Percentiles rank a stretch among this genome's conserved stretches.
Evolutionary conservation across 2,113 vertebrate genomes (phyloP).

Genomic region (Craseonycteris thonglongyai): DNA sequence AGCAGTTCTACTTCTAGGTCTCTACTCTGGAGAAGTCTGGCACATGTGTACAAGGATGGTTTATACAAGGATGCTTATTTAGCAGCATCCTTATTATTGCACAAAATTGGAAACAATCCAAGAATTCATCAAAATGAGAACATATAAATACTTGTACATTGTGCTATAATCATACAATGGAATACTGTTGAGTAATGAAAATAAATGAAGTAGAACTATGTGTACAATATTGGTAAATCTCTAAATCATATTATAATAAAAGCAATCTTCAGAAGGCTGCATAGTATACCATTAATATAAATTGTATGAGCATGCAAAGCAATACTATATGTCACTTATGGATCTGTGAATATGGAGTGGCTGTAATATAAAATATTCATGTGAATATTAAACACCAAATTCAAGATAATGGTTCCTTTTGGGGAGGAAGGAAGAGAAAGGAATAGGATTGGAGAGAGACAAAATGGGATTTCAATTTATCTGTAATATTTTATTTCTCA

Average conservation of each 20-base stretch:
- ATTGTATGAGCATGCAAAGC: neutral
- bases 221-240: neutral
- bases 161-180: neutral
- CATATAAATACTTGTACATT: neutral
- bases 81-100: neutral
- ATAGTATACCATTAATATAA: neutral
- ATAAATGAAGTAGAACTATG: neutral
- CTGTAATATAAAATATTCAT: neutral
- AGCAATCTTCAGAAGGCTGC: neutral
- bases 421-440: neutral
- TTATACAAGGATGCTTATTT: slow-evolving; percentile 25
- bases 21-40: neutral
- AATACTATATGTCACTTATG: neutral
- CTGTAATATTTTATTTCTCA: slow-evolving; percentile 5
- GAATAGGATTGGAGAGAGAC: neutral
- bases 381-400: neutral
- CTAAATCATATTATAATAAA: neutral
- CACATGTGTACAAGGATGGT: neutral
- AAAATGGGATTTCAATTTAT: neutral
- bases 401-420: neutral
- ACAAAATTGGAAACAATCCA: neutral
- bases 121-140: neutral
- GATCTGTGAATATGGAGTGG: neutral
- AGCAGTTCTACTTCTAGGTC: neutral
- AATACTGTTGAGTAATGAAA: neutral